Percentiles rank a stretch among this genome's conserved stretches.
Conservation (phyloP, 2,888 invertebrate genomes). For the Sicus ferrugineus region DNA sequence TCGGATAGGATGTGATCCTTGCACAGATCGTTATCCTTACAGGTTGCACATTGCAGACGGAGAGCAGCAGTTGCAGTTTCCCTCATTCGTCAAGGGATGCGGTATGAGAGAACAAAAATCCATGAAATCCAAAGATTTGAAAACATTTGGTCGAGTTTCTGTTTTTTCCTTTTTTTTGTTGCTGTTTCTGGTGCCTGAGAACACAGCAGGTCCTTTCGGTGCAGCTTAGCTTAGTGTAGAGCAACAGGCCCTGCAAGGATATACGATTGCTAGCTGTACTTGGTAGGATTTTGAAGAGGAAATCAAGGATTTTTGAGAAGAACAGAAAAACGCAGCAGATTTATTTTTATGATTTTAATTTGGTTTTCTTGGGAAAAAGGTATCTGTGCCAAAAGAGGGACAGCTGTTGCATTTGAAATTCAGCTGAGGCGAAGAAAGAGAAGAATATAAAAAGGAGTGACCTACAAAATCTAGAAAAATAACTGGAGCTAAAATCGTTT, state of each 20-base stretch:
- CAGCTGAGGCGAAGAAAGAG: background rate
- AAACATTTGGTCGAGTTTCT: conserved; percentile 13
- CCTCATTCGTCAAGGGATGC: conserved; percentile 14
- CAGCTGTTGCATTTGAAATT: background rate
- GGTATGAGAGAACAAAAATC: conserved; percentile 6
- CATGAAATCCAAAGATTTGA: conserved; percentile 13
- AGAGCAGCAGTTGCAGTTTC: conserved; percentile 19
- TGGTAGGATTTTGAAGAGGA: conserved; percentile 24
- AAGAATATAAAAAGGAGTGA: background rate
- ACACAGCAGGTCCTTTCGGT: conserved; percentile 3
- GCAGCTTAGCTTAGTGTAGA: background rate
- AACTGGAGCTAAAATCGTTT: no score
- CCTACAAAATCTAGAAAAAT: no score
- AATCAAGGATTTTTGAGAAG: conserved; percentile 38
- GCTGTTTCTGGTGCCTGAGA: background rate
- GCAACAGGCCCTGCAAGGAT: background rate
- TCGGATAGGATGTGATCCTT: background rate
- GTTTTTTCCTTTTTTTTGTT: conserved; percentile 4
- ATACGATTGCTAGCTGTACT: conserved; percentile 36
- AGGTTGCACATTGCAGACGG: conserved; percentile 12
- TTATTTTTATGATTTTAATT: background rate
- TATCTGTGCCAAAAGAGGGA: background rate
- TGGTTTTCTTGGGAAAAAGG: background rate
- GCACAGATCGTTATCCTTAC: conserved; percentile 5
- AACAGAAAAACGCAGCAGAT: background rate